Evolutionary conservation across 92 coral and sea anemone species (phyloP).

Genomic region (Phymanthus crucifer): DNA sequence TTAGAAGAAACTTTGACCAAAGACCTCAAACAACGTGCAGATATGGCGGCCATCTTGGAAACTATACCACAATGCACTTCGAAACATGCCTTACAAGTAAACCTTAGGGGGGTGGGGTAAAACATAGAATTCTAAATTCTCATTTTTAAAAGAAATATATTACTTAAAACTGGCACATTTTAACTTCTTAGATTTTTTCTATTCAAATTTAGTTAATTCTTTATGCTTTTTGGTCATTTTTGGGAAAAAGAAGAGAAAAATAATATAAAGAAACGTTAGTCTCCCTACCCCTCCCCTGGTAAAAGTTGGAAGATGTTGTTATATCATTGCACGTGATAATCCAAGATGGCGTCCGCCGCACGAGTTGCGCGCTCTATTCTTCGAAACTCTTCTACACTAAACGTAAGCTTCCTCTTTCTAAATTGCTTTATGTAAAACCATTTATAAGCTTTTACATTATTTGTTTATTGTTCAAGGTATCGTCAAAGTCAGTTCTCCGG

Average conservation of each 20-base stretch:
- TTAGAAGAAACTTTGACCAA: conserved; percentile 62
- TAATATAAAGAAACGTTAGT: background rate
- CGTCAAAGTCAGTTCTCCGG: conserved; percentile 8
- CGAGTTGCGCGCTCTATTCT: conserved; percentile 72
- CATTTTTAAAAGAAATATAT: background rate
- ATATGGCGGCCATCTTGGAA: conserved; percentile 75
- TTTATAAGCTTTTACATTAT: background rate
- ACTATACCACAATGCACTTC: conserved; percentile 51
- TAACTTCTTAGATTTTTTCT: background rate
- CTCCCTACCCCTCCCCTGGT: conserved; percentile 24
- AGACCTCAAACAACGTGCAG: conserved; percentile 83
- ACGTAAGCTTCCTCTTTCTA: conserved; percentile 38
- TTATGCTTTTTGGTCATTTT: background rate
- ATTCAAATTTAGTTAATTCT: background rate
- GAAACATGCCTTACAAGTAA: background rate
- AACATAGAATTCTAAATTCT: too few relatives aligned
- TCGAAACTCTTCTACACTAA: conserved; percentile 62
- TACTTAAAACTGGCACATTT: background rate
- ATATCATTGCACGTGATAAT: conserved; percentile 45
- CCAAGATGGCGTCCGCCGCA: conserved; percentile 91
- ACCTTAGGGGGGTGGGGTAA: background rate
- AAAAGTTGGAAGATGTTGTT: background rate
- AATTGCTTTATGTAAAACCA: background rate
- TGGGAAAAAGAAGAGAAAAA: background rate
- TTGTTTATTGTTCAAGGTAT: background rate